phyloP scores from a whole-genome alignment of 2,888 invertebrate species.

The Heliconius sara region DNA sequence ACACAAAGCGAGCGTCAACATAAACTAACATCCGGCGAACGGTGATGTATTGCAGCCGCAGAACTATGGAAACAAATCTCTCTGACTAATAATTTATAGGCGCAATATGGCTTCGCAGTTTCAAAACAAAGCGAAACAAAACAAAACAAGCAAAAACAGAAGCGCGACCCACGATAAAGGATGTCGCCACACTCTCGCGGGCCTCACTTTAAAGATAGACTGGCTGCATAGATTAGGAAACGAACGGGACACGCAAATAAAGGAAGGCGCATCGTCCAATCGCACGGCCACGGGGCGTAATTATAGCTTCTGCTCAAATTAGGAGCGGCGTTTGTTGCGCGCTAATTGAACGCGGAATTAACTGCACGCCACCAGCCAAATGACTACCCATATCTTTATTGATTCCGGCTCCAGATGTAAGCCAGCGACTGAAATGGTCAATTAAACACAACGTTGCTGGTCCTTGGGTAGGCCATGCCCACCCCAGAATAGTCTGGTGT shows the following conservation, averaged over 20 bases:
- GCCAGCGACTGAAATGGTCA: slow-evolving; percentile 20
- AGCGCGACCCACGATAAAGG: slow-evolving; percentile 76
- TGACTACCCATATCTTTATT: slow-evolving; percentile 49
- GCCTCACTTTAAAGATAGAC: slow-evolving; percentile 73
- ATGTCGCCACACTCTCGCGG: slow-evolving; percentile 73
- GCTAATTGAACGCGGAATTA: slow-evolving; percentile 78
- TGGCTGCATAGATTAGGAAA: slow-evolving; percentile 64
- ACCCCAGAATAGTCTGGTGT: too few relatives aligned
- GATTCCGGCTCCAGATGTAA: slow-evolving; percentile 40
- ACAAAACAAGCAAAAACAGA: slow-evolving; percentile 74
- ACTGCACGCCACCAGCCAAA: slow-evolving; percentile 56
- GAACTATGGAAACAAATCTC: slow-evolving; percentile 83
- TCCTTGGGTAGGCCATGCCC: too few relatives aligned
- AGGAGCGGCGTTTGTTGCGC: slow-evolving; percentile 72
- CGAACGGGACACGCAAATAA: slow-evolving; percentile 63
- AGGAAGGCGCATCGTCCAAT: slow-evolving; percentile 69
- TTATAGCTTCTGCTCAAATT: slow-evolving; percentile 79
- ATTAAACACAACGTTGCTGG: neutral
- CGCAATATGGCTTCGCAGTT: slow-evolving; percentile 77
- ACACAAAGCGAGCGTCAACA: slow-evolving; percentile 76
- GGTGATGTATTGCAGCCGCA: slow-evolving; percentile 80
- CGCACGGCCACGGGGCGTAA: slow-evolving; percentile 65
- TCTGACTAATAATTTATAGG: slow-evolving; percentile 78
- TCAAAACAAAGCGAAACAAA: slow-evolving; percentile 73
- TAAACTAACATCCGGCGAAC: slow-evolving; percentile 80